Evolutionary conservation across 2,113 vertebrate species (phyloP).

Genomic region (Phylloscopus trochilus): DNA sequence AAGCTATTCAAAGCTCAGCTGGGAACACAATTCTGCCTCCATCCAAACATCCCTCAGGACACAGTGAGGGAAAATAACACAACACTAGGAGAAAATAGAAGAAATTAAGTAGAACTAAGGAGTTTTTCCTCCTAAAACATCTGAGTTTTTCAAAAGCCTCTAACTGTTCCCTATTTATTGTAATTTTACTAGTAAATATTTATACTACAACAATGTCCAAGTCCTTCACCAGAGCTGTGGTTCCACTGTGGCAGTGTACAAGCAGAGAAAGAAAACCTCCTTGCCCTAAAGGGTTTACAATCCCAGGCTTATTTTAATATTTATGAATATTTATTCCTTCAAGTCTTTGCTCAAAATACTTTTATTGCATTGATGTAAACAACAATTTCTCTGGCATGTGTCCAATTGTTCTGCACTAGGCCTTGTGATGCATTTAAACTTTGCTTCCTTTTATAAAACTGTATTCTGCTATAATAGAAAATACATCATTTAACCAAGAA

Average conservation of each 20-base stretch:
- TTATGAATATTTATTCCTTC: slow-evolving; percentile 62
- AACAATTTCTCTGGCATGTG: slow-evolving; percentile 43
- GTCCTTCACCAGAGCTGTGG: background rate
- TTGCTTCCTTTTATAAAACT: background rate
- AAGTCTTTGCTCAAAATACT: slow-evolving; percentile 13
- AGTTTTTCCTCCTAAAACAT: fast-evolving
- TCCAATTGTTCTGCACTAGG: background rate
- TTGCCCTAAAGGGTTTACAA: slow-evolving; percentile 31
- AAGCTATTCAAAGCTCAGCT: background rate
- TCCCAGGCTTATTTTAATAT: slow-evolving; percentile 27
- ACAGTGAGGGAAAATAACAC: background rate
- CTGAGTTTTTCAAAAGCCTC: background rate
- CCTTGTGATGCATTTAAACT: slow-evolving; percentile 19
- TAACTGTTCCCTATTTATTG: background rate
- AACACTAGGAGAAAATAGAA: background rate
- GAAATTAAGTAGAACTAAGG: background rate
- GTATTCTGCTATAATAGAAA: slow-evolving; percentile 1
- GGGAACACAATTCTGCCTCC: background rate
- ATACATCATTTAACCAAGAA: slow-evolving; percentile 35
- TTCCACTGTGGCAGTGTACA: background rate
- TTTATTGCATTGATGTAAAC: slow-evolving; percentile 44
- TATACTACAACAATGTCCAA: background rate
- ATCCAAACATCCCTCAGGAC: background rate
- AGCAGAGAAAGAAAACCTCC: background rate
- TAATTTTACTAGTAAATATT: slow-evolving; percentile 22